Evolutionary conservation across 2,113 vertebrate species (phyloP), one percentile per base, ranked within the genome.

Genomic region (Fulica atra): DNA sequence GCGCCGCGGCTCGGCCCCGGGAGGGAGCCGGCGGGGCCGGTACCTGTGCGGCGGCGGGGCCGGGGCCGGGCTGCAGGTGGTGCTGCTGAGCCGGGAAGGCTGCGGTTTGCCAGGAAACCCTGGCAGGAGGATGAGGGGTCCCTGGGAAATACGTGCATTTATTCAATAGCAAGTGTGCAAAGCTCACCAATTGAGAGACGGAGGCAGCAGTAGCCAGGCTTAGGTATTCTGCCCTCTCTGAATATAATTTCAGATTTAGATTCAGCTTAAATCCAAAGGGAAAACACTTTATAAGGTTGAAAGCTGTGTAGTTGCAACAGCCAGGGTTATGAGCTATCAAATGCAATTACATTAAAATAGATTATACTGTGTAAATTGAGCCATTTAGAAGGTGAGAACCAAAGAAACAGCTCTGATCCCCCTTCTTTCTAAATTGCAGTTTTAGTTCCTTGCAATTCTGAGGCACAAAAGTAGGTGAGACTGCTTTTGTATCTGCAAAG

Each of bases 141-240:
- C 98, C 98, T 98, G 98, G 98, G 98, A 98, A 98, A 98, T 97
- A 97, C 94, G 98, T 96, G 98, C 99, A 97, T 99, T 99, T 99
- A 98, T 99, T 99, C 98, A 98, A 98, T 68, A 95, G 99, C 98
- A 63, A 96, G 97, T 97, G 98, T 98, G 98, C 98, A 96, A 91
- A 98, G 98, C 98, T 98, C 98, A 90, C 98, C 97, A 97, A 98
- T 98, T 95, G 98, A 97, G 98, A 98, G 98, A 94, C 97, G 93
- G 98, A 98, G 98, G 98, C 98, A 97, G 98, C 98, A 81, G 97
- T 69, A 65, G 97, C n/a, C 94, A 53, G 97, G 95, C 92, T 96
- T 71, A 87, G 97, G 96, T 94, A 70, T 88, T 86, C 82, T 71
- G 0, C 70, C 94, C 96, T 87, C 98, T 98, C 98, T 95, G 98